Evolutionary conservation across 2,797 vertebrate genomes (phyloP).

Genomic region (Meda fulgida): DNA sequence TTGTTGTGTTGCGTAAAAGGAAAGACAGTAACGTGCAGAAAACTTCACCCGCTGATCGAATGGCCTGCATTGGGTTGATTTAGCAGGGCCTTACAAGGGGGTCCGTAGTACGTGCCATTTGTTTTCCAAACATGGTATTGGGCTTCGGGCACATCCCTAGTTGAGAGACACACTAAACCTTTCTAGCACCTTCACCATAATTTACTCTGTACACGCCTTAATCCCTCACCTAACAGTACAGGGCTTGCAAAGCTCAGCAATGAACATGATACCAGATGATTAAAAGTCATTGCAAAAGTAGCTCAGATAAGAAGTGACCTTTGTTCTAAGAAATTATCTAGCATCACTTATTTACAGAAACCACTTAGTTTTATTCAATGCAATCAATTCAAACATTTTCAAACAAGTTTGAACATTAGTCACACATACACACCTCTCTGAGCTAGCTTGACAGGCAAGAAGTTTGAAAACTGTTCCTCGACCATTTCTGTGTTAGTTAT

Average conservation of each 20-base stretch:
- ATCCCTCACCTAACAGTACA: too few species aligned
- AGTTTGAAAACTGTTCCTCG: background rate
- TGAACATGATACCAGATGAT: conserved; percentile 16
- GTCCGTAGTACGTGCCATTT: too few species aligned
- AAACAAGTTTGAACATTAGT: background rate
- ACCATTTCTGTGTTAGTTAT: conserved; percentile 46
- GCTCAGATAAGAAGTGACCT: background rate
- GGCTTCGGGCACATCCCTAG: too few species aligned
- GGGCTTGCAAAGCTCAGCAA: background rate
- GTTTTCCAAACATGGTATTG: too few species aligned
- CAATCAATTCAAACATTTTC: background rate
- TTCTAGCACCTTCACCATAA: too few species aligned
- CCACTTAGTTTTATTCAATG: background rate
- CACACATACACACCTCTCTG: conserved; percentile 2
- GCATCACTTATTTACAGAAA: background rate
- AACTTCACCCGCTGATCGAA: too few species aligned
- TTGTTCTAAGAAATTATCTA: background rate
- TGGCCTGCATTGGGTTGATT: too few species aligned
- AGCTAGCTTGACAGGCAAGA: background rate
- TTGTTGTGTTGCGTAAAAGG: too few species aligned
- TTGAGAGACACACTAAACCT: too few species aligned
- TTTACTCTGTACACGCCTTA: too few species aligned
- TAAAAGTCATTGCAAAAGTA: background rate
- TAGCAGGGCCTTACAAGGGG: too few species aligned
- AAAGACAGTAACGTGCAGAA: too few species aligned